Evolutionary conservation across 2,797 vertebrate genomes (phyloP).

Genomic region (Tadarida brasiliensis): DNA sequence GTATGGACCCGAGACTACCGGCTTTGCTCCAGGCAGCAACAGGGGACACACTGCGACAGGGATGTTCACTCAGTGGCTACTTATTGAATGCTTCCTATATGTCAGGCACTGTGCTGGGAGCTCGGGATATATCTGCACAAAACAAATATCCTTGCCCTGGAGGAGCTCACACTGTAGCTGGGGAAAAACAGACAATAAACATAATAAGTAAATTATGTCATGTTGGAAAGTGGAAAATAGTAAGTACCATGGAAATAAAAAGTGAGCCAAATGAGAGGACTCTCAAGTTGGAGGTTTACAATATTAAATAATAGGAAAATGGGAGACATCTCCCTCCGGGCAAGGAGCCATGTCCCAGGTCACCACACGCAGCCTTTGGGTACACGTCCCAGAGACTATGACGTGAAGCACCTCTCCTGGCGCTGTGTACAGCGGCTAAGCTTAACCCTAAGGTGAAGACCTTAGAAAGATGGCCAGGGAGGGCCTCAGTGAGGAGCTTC

Average conservation of each 20-base stretch:
- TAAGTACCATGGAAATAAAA: constrained; percentile 35
- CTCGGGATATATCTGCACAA: neutral
- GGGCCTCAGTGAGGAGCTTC: neutral
- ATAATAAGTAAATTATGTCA: neutral
- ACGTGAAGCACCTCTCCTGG: neutral
- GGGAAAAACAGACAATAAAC: neutral
- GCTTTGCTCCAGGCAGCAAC: neutral
- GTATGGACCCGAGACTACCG: neutral
- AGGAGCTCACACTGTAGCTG: neutral
- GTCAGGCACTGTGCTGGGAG: neutral
- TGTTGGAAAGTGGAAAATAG: constrained; percentile 16
- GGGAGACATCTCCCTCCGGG: neutral
- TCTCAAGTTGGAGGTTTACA: neutral
- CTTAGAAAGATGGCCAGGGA: neutral
- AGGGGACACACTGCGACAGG: neutral
- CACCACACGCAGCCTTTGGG: neutral
- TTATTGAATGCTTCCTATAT: neutral
- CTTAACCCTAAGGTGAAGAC: neutral
- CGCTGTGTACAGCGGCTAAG: neutral
- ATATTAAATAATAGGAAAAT: neutral
- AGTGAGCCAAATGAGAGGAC: neutral
- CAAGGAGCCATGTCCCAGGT: neutral
- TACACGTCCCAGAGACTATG: neutral
- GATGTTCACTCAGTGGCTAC: neutral
- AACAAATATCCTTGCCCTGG: neutral